Base-by-base conservation (phyloP, 1,140 invertebrate species). In the Homarus americanus region DNA sequence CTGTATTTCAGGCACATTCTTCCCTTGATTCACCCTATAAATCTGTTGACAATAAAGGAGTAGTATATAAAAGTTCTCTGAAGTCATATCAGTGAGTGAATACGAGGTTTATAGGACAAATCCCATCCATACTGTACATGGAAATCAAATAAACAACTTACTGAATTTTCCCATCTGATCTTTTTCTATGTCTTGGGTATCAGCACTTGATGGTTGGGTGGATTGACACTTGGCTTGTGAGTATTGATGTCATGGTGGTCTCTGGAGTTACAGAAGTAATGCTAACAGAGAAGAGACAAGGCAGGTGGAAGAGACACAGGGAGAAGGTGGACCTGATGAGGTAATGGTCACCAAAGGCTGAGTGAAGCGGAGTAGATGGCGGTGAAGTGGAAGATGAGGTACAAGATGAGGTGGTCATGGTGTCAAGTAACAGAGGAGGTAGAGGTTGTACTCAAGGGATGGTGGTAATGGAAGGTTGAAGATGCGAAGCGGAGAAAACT, bases 241-340 rank as follows among this genome's bases (percentile, higher is more conserved):
- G 76, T 32, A 80, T 38, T 66, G 89, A 79, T 40, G 89, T 79
- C 72, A 91, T 91, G 58, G 82, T 78, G 17, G 89, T 69, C 41
- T 85, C 82, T 7, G 89, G 89, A 36, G 82, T 76, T 20, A 91
- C 75, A 12, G 89, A 91, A n/a, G 89, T 91, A n/a, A 91, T 91
- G 63, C 89, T 91, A 34, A 91, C 89, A 34, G 89, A 91, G 10
- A 0, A 91, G 40, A 24, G 89, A 91, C 34, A 91, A 58, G 38
- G 83, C 32, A 34, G 82, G 41, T 40, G 89, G 89, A 24, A 91
- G 76, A 75, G 82, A 79, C 53, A 91, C 36, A n/a, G 89, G 80
- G 5, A 91, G 38, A 49, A 82, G 49, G n/a, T 72, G 10, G 49
- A 36, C 40, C 17, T 28, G 91, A 82, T 58, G 63, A 63, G 15